These are phyloP conservation scores for Cataglyphis cursor DNA, from an alignment of 2,888 invertebrate genomes.

Conservation along the genomic window DNA sequence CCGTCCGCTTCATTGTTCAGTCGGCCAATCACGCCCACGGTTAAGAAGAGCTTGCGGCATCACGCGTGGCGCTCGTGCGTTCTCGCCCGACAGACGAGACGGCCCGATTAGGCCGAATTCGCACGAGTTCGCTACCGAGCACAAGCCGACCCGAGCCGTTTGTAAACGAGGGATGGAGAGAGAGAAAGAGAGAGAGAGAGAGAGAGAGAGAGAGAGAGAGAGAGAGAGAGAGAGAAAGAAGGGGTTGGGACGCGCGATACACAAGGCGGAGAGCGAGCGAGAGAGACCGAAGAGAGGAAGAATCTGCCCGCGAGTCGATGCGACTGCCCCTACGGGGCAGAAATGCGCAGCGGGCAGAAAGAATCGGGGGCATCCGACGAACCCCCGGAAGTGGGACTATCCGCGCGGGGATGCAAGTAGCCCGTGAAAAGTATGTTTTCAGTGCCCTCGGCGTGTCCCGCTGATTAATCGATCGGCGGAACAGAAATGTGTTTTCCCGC, in stretches of 20 bases:
- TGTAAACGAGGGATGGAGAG: neutral
- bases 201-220: neutral
- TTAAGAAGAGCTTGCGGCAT: constrained; percentile 66
- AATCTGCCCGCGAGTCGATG: constrained; percentile 38
- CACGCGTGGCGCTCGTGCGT: constrained; percentile 69
- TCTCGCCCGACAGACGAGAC: constrained; percentile 64
- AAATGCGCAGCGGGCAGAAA: constrained; percentile 33
- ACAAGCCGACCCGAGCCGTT: constrained; percentile 26
- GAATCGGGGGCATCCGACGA: constrained; percentile 24
- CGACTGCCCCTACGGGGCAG: constrained; percentile 12
- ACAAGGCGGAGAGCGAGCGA: neutral
- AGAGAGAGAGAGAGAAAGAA: neutral
- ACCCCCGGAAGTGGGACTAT: constrained; percentile 10
- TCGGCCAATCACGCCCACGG: constrained; percentile 65
- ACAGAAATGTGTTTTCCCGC: neutral
- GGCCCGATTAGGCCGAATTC: constrained; percentile 67
- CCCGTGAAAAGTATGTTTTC: constrained; percentile 40
- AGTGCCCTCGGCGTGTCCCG: neutral
- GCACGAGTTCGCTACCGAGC: constrained; percentile 63
- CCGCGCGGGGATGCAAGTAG: neutral
- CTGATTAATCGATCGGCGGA: constrained; percentile 16
- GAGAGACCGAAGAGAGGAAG: constrained; percentile 35
- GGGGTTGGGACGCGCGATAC: neutral
- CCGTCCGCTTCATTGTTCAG: constrained; percentile 58
- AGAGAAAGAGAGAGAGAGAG: neutral